Percentiles rank a stretch among this genome's conserved stretches.
Evolutionary conservation across 2,113 vertebrate species (phyloP).

Genomic region (Centropus unirufus): DNA sequence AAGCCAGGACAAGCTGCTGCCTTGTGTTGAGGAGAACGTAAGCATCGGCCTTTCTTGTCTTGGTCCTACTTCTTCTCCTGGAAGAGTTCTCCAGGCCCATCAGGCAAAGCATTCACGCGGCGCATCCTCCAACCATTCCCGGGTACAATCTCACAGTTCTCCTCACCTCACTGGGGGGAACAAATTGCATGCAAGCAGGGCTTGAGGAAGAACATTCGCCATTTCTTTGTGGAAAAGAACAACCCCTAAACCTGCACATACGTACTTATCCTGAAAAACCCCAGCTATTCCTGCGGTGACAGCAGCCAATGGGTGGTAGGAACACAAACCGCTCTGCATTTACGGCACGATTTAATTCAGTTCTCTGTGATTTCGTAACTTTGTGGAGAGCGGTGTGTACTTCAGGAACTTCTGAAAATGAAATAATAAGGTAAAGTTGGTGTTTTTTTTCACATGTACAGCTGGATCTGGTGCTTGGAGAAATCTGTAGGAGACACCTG

Average conservation of each 20-base stretch:
- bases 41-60: background rate
- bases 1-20: background rate
- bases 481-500: constrained; percentile 52
- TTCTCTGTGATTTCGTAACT: background rate
- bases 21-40: constrained; percentile 44
- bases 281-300: background rate
- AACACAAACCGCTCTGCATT: background rate
- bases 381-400: background rate
- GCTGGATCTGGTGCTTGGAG: constrained; percentile 56
- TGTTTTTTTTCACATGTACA: background rate
- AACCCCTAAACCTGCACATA: background rate
- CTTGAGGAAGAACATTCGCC: background rate
- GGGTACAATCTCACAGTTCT: background rate
- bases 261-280: too few relatives aligned
- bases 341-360: background rate
- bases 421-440: accelerated
- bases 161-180: background rate
- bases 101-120: background rate
- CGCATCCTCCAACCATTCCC: background rate
- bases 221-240: background rate
- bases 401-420: background rate
- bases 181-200: accelerated
- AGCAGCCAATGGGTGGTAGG: background rate
- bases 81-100: background rate
- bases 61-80: background rate